Percentiles rank a stretch among this genome's conserved stretches.
These are phyloP conservation scores for Dusona sp. DNA, from an alignment of 2,888 invertebrate genomes.

Conservation along the genomic window DNA sequence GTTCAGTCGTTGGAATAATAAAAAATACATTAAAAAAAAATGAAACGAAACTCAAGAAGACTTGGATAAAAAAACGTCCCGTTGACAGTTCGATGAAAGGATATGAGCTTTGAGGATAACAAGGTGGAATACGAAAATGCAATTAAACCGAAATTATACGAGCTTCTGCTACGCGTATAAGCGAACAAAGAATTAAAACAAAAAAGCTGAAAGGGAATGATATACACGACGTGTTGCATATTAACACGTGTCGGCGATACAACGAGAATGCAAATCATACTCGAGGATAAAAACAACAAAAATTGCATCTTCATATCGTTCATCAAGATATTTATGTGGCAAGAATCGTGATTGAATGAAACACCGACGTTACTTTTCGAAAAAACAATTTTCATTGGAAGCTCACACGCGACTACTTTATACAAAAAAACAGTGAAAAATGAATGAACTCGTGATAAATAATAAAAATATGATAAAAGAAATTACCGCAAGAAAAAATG, in stretches of 20 bases:
- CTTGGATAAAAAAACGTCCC: slow-evolving; percentile 28
- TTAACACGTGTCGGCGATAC: slow-evolving; percentile 82
- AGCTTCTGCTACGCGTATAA: slow-evolving; percentile 66
- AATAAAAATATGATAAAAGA: background rate
- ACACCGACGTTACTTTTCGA: background rate
- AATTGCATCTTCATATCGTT: background rate
- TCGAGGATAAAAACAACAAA: slow-evolving; percentile 12
- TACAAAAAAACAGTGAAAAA: background rate
- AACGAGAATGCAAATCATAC: slow-evolving; percentile 78
- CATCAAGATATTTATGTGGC: background rate
- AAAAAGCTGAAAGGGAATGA: slow-evolving; percentile 32
- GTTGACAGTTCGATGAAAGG: slow-evolving; percentile 60
- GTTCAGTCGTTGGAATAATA: slow-evolving; percentile 40
- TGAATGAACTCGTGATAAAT: background rate
- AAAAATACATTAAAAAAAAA: slow-evolving; percentile 32
- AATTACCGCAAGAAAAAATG: background rate
- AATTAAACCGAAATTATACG: slow-evolving; percentile 84
- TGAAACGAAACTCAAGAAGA: slow-evolving; percentile 10
- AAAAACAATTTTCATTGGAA: background rate
- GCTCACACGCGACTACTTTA: background rate
- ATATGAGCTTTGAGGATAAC: slow-evolving; percentile 56
- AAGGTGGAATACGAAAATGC: slow-evolving; percentile 82
- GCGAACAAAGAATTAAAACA: slow-evolving; percentile 26
- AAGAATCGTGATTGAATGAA: background rate
- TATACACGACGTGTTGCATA: slow-evolving; percentile 76